These are phyloP conservation scores for Orbicella faveolata DNA, from an alignment of 64 coral and sea anemone genomes.

Conservation along the genomic window DNA sequence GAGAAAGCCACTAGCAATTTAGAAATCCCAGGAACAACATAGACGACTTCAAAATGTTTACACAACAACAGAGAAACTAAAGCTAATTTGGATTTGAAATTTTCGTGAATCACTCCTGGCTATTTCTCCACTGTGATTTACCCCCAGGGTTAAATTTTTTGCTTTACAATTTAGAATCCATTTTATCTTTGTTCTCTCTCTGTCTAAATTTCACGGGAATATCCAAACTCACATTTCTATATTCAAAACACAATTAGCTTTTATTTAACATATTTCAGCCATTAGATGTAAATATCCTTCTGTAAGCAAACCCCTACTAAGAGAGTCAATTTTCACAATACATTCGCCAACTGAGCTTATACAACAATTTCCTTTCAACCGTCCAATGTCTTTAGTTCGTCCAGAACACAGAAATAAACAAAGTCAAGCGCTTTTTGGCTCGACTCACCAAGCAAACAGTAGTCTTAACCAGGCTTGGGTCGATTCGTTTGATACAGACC, in stretches of 20 bases:
- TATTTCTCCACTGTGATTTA: not conserved
- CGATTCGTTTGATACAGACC: not conserved
- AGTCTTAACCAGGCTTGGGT: not conserved
- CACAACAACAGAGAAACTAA: slow-evolving; percentile 9
- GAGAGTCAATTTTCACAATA: not conserved
- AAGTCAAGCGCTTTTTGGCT: not conserved
- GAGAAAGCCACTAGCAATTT: not conserved
- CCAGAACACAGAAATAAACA: not conserved
- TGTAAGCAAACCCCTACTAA: slow-evolving; percentile 22
- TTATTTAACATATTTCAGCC: not conserved
- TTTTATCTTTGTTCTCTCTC: too few species aligned
- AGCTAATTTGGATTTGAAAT: not conserved
- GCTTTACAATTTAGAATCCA: not conserved
- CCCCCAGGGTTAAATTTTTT: not conserved
- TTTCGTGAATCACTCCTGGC: not conserved
- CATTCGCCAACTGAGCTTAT: slow-evolving; percentile 4
- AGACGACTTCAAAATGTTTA: slow-evolving; percentile 26
- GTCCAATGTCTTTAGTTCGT: not conserved
- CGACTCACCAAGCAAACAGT: not conserved
- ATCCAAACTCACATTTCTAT: not conserved
- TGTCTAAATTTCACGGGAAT: not conserved
- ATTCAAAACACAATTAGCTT: not conserved
- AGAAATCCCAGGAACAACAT: slow-evolving; percentile 4
- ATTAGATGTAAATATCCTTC: slow-evolving; percentile 29
- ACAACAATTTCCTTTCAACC: not conserved